A percentile compares a stretch with the other conserved stretches of the same genome.
Conservation (phyloP, 2,888 invertebrate genomes). For the Meganola albula region DNA sequence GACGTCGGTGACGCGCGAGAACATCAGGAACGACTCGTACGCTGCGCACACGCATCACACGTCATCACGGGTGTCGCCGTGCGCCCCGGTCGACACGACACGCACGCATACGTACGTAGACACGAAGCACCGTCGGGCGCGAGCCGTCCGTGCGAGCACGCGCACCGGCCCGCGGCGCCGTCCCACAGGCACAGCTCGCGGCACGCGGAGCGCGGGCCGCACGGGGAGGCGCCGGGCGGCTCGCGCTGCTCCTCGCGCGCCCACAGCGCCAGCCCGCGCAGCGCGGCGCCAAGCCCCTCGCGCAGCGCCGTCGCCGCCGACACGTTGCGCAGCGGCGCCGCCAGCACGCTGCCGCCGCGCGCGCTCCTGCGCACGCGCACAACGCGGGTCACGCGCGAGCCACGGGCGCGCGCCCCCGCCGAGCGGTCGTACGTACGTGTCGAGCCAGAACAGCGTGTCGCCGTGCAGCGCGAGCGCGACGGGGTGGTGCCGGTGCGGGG, state of each 20-base stretch:
- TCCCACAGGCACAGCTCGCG: slow-evolving; percentile 82
- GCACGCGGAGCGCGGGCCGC: slow-evolving; percentile 43
- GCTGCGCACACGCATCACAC: slow-evolving; percentile 62
- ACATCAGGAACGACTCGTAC: slow-evolving; percentile 89
- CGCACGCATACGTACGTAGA: slow-evolving; percentile 57
- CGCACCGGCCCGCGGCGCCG: slow-evolving; percentile 83
- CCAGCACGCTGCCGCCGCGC: slow-evolving; percentile 80
- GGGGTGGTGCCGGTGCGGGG: slow-evolving; percentile 73
- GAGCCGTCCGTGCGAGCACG: slow-evolving; percentile 89
- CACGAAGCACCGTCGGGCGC: slow-evolving; percentile 82
- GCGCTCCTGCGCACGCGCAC: slow-evolving; percentile 43
- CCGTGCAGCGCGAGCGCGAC: slow-evolving; percentile 81
- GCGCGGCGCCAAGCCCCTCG: slow-evolving; percentile 78
- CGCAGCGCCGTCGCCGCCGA: slow-evolving; percentile 74
- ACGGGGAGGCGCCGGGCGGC: slow-evolving; percentile 3
- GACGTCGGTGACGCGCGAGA: slow-evolving; percentile 87
- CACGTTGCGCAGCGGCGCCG: slow-evolving; percentile 79
- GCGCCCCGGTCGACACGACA: neutral
- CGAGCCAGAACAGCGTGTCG: slow-evolving; percentile 86
- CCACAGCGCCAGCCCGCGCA: slow-evolving; percentile 72
- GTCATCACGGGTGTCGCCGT: neutral
- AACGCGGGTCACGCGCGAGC: neutral
- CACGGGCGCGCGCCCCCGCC: slow-evolving; percentile 33
- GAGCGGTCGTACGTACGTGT: slow-evolving; percentile 79
- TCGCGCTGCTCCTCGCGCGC: slow-evolving; percentile 79